Evolutionary conservation across 2,797 vertebrate species (phyloP).

Genomic region (Setipinna tenuifilis): DNA sequence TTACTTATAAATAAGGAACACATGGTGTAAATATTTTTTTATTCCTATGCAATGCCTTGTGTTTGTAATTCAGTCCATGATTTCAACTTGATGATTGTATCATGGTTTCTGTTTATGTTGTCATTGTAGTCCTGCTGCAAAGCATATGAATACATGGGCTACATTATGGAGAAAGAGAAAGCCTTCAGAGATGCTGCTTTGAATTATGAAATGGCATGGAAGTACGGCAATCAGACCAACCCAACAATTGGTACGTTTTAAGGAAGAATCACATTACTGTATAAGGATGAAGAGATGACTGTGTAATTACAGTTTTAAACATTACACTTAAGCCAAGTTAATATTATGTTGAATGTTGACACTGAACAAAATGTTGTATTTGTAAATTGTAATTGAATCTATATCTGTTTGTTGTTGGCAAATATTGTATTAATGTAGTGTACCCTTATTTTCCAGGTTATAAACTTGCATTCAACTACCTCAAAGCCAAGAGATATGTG

Average conservation of each 20-base stretch:
- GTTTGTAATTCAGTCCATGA: neutral
- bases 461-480: conserved; percentile 97
- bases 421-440: neutral
- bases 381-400: neutral
- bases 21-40: neutral
- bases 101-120: conserved; percentile 40
- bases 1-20: neutral
- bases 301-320: neutral
- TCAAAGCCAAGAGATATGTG: conserved; percentile 93
- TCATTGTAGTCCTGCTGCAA: conserved; percentile 91
- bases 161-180: conserved; percentile 98
- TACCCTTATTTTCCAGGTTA: conserved; percentile 82
- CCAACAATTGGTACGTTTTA: conserved; percentile 84
- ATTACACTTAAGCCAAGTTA: conserved; percentile 39
- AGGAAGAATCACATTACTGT: neutral
- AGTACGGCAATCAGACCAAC: conserved; percentile 89
- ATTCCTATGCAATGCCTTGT: neutral
- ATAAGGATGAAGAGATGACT: neutral
- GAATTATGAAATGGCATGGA: conserved; percentile 98
- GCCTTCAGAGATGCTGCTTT: conserved; percentile 90
- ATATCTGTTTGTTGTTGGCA: neutral
- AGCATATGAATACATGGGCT: conserved; percentile 96
- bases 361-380: neutral
- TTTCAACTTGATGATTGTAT: neutral
- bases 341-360: neutral